Percentiles rank a stretch among this genome's conserved stretches.
Conservation (phyloP, 2,888 invertebrate genomes). For the Pachycephus smyrnensis region DNA sequence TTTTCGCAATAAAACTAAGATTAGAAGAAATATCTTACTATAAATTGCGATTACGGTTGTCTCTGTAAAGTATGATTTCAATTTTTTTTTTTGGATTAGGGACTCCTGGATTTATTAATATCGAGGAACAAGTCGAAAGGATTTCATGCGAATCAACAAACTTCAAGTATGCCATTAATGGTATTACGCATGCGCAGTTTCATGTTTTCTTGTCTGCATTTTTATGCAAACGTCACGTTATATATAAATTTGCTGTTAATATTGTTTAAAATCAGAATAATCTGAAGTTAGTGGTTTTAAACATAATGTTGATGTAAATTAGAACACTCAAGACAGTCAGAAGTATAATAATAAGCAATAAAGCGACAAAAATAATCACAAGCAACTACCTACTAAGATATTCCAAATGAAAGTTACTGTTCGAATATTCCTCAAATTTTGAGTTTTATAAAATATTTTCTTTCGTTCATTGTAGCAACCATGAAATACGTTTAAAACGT, state of each 20-base stretch:
- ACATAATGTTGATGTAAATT: too few species aligned
- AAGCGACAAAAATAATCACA: not conserved
- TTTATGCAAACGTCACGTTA: not conserved
- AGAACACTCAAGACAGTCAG: too few species aligned
- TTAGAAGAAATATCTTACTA: not conserved
- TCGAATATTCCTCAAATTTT: not conserved
- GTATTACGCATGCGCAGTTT: not conserved
- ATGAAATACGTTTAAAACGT: too few species aligned
- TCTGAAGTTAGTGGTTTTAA: not conserved
- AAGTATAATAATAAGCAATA: too few species aligned
- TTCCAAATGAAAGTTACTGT: not conserved
- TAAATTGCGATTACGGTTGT: not conserved
- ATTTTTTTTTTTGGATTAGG: not conserved
- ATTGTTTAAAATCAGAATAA: not conserved
- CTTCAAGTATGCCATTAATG: not conserved
- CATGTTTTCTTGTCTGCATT: not conserved
- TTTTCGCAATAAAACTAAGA: not conserved
- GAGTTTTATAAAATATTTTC: not conserved
- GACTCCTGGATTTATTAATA: too few species aligned
- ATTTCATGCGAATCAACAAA: too few species aligned
- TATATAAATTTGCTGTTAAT: not conserved
- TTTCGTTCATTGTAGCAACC: too few species aligned
- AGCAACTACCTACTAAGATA: not conserved
- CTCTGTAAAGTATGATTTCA: not conserved
- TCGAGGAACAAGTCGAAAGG: too few species aligned